phyloP scores from a whole-genome alignment of 2,797 vertebrate species.

The Falco rusticolus region DNA sequence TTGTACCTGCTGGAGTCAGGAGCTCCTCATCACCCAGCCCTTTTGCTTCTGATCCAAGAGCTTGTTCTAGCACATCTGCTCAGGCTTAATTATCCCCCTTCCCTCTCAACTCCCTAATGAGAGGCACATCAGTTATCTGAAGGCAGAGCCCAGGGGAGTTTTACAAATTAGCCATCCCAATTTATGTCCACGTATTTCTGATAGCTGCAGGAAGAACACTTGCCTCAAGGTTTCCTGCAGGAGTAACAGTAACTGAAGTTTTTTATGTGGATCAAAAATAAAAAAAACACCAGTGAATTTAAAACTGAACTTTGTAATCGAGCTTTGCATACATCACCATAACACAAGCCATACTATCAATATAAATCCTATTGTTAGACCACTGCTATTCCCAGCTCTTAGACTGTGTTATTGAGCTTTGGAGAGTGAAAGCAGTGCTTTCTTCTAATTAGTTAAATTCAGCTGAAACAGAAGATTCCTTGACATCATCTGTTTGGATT shows the following conservation, averaged over 20 bases:
- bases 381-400: neutral
- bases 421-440: neutral
- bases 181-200: fast-evolving
- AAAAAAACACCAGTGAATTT: neutral
- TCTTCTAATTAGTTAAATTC: neutral
- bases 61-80: neutral
- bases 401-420: neutral
- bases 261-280: neutral
- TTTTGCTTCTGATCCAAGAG: neutral
- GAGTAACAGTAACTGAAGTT: neutral
- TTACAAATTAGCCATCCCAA: neutral
- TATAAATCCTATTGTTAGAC: neutral
- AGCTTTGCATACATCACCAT: neutral
- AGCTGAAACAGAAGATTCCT: constrained; percentile 25
- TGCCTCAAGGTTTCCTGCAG: neutral
- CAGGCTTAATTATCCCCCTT: neutral
- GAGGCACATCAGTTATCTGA: neutral
- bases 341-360: neutral
- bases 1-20: neutral
- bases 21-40: neutral
- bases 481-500: neutral
- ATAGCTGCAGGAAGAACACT: neutral
- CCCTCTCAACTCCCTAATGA: neutral
- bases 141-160: neutral
- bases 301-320: neutral